Evolutionary conservation across 2,797 vertebrate species (phyloP).

Genomic region (Pogonophryne albipinna): DNA sequence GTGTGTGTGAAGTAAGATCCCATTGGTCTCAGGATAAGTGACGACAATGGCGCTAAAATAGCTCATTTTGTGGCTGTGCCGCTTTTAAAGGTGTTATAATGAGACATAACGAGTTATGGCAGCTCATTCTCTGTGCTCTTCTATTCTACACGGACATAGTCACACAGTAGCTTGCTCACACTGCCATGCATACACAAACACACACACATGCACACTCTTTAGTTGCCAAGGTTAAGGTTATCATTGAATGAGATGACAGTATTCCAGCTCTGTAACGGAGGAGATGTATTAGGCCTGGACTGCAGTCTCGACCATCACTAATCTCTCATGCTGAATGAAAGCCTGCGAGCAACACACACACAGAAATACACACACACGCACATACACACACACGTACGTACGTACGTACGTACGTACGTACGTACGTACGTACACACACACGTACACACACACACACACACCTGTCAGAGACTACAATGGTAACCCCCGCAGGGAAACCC

Average conservation of each 20-base stretch:
- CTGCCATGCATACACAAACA: constrained; percentile 1
- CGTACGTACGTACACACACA: constrained; percentile 21
- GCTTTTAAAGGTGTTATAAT: constrained; percentile 72
- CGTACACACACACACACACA: constrained; percentile 54
- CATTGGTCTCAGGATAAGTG: constrained; percentile 57
- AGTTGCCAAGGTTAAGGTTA: constrained; percentile 43
- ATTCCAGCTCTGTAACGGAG: constrained; percentile 41
- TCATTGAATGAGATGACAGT: constrained; percentile 35
- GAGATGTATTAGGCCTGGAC: constrained; percentile 32
- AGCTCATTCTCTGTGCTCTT: constrained; percentile 70
- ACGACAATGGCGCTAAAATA: constrained; percentile 69
- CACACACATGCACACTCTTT: constrained; percentile 5
- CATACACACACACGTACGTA: too few relatives aligned
- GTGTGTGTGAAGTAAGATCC: constrained; percentile 46
- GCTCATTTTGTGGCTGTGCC: constrained; percentile 65
- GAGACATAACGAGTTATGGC: constrained; percentile 77
- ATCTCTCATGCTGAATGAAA: constrained; percentile 55
- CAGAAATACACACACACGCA: neutral
- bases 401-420: accelerated
- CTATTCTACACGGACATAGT: constrained; percentile 53
- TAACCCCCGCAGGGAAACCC: constrained; percentile 57
- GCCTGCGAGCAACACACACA: constrained; percentile 41
- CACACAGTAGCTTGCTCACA: constrained; percentile 32
- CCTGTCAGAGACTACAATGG: constrained; percentile 66
- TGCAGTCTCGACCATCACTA: constrained; percentile 42